Percentiles rank a stretch among this genome's conserved stretches.
Conservation (phyloP, 2,797 vertebrate genomes). For the Myotis pilosus region DNA sequence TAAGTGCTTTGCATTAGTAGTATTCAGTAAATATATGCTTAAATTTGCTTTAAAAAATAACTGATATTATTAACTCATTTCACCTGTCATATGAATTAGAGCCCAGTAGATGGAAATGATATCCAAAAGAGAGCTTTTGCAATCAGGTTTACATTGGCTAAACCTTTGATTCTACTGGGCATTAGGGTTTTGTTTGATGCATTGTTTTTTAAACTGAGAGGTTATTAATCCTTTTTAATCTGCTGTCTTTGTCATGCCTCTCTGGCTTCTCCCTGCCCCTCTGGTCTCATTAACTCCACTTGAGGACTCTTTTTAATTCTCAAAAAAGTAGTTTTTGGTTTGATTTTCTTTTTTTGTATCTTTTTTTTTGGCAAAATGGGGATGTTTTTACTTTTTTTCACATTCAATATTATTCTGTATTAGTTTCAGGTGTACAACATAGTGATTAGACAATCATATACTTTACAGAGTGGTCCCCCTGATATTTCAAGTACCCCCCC, state of each 20-base stretch:
- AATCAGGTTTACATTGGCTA: not conserved
- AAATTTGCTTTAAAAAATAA: not conserved
- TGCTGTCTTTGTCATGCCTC: not conserved
- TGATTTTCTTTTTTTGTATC: too few relatives aligned
- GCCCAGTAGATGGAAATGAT: not conserved
- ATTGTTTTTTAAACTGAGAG: slow-evolving; percentile 35
- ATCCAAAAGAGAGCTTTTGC: not conserved
- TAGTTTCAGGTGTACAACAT: too few relatives aligned
- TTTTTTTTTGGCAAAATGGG: too few relatives aligned
- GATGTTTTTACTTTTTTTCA: too few relatives aligned
- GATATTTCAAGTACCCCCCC: too few relatives aligned
- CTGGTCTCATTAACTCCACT: not conserved
- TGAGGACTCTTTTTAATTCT: not conserved
- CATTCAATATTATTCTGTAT: too few relatives aligned
- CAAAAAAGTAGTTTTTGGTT: too few relatives aligned
- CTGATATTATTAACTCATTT: not conserved
- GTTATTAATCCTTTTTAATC: not conserved
- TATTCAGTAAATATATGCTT: not conserved
- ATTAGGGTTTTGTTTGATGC: not conserved
- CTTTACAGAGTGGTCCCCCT: too few relatives aligned
- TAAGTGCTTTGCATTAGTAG: not conserved
- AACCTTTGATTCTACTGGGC: not conserved
- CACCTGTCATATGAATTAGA: not conserved
- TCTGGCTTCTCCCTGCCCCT: not conserved
- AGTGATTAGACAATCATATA: too few relatives aligned